Evolutionary conservation across 2,888 invertebrate species (phyloP).

Genomic region (Adela reaumurella): DNA sequence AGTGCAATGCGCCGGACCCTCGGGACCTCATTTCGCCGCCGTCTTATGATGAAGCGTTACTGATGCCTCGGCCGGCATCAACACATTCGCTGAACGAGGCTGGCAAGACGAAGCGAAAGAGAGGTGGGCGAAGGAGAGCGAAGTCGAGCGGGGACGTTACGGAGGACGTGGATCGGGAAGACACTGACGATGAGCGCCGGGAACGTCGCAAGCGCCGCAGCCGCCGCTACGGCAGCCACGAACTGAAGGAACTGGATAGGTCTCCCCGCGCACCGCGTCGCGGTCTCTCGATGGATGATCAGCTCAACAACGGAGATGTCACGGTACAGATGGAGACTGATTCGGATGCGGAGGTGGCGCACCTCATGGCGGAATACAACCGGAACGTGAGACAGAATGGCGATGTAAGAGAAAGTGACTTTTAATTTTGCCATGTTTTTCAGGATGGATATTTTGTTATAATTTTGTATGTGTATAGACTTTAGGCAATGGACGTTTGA

Average conservation of each 20-base stretch:
- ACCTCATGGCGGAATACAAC: background rate
- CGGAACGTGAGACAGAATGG: background rate
- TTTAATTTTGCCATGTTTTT: slow-evolving; percentile 19
- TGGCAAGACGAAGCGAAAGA: slow-evolving; percentile 35
- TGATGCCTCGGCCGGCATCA: slow-evolving; percentile 66
- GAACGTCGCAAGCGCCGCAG: slow-evolving; percentile 25
- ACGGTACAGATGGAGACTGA: slow-evolving; percentile 7
- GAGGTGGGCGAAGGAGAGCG: slow-evolving; percentile 42
- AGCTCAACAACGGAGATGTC: slow-evolving; percentile 11
- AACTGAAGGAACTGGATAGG: slow-evolving; percentile 40
- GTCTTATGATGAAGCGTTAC: slow-evolving; percentile 72
- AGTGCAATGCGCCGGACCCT: slow-evolving; percentile 63
- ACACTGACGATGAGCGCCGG: slow-evolving; percentile 21
- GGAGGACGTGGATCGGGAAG: slow-evolving; percentile 31
- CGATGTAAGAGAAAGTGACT: slow-evolving; percentile 34
- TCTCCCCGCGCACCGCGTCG: slow-evolving; percentile 43
- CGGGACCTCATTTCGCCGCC: slow-evolving; percentile 68
- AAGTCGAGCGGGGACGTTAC: slow-evolving; percentile 45
- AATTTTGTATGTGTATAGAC: no score
- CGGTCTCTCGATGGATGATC: slow-evolving; percentile 37
- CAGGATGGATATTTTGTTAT: no score
- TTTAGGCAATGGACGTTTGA: no score
- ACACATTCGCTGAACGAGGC: slow-evolving; percentile 52
- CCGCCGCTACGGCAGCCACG: slow-evolving; percentile 41
- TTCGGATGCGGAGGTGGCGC: slow-evolving; percentile 3